Evolutionary conservation across 2,113 vertebrate genomes (phyloP).

Genomic region (Ceratotherium simum): DNA sequence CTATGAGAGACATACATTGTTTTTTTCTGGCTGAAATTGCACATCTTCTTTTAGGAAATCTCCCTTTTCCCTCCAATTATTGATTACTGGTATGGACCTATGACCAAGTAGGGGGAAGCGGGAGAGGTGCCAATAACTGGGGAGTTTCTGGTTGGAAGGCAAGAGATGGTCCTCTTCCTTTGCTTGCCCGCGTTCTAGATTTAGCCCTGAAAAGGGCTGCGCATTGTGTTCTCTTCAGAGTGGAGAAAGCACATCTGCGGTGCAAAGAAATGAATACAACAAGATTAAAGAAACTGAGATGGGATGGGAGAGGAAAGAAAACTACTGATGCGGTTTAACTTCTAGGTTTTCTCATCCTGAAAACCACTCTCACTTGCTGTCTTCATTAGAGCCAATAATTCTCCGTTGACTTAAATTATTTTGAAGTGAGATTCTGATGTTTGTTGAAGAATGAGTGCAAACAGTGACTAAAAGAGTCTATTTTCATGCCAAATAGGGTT

Average conservation of each 20-base stretch:
- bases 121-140: fast-evolving
- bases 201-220: background rate
- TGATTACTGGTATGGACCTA: background rate
- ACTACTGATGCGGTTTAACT: background rate
- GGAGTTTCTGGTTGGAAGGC: background rate
- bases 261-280: background rate
- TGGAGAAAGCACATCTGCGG: background rate
- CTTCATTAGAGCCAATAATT: background rate
- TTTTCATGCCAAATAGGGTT: background rate
- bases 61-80: background rate
- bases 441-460: background rate
- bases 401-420: background rate
- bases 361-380: background rate
- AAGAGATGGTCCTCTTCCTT: background rate
- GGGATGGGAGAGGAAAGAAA: background rate
- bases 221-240: background rate
- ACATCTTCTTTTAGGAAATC: background rate
- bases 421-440: background rate
- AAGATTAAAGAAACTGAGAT: background rate
- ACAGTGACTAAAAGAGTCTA: background rate
- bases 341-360: background rate
- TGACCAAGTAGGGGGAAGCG: background rate
- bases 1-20: background rate
- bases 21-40: background rate
- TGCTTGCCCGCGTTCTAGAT: background rate